Evolutionary conservation across 2,113 vertebrate genomes (phyloP), one percentile per base, ranked within the genome.

Genomic region (Falcunculus frontatus): DNA sequence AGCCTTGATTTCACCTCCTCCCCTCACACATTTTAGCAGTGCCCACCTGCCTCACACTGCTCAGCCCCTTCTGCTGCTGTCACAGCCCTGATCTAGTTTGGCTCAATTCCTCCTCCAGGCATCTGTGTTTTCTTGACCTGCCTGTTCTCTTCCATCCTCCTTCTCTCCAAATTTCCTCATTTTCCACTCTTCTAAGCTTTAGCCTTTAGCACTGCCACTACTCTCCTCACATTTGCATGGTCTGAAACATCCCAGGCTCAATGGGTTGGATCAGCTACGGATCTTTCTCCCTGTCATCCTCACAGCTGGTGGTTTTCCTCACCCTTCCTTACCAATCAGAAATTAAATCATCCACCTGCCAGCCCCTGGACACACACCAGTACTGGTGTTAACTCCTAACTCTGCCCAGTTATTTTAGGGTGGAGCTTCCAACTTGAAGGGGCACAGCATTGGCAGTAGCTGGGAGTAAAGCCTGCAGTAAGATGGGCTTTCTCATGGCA

Each of bases 61-160:
- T 49, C 94, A 86, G 91, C 72, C 50, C 30, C 81, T 84, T 69
- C 72, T 86, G 7, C 62, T 83, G 63, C 79, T 92, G 63, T 67
- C 83, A 84, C 83, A 92, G 83, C 63, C 86, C 67, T 46, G 27
- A 84, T 74, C 77, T 37, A 3, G 25, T 57, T 47, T 67, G 73
- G 84, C 90, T 78, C 69, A 55, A 55, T 59, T 75, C 56, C 62
- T 81, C 73, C 77, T 94, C 60, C 39, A 75, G 84, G 56, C 74
- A 67, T 59, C 84, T 84, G 60, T 57, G 65, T 87, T 56, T 50
- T 79, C 73, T 70, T 89, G 64, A 73, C 86, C 56, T 52, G 17
- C 74, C 42, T 92, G 47, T 68, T 91, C 78, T 67, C 33, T 37
- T 60, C 60, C 72, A 86, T 52, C 46, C 32, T 60, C 33, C 20